Conservation (phyloP, 2,888 invertebrate genomes). For the Leucoptera coffeella region DNA sequence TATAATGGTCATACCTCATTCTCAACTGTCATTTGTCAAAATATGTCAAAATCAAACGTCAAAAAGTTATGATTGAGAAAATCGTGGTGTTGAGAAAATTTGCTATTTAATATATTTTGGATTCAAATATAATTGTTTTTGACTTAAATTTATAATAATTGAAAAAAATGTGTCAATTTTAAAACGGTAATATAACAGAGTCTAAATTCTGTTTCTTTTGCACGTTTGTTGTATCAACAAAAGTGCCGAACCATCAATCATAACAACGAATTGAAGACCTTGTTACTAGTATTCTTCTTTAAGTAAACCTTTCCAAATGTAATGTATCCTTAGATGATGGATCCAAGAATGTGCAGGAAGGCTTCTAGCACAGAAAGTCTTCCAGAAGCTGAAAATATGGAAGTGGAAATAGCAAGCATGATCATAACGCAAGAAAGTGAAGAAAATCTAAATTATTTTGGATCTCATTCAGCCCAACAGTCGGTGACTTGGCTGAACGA, state of each 20-base stretch:
- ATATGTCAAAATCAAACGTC: too few species aligned
- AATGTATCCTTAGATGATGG: constrained; percentile 49
- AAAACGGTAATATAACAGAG: too few species aligned
- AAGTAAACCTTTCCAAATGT: constrained; percentile 40
- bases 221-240: too few species aligned
- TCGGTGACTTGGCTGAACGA: constrained; percentile 67
- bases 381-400: constrained; percentile 39
- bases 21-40: too few species aligned
- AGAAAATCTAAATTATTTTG: constrained; percentile 34
- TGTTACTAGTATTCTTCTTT: constrained; percentile 26
- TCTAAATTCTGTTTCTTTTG: too few species aligned
- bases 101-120: too few species aligned
- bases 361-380: constrained; percentile 49
- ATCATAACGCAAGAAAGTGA: constrained; percentile 43
- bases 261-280: constrained; percentile 22
- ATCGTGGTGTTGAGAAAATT: too few species aligned
- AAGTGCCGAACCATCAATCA: neutral
- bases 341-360: constrained; percentile 53
- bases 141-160: too few species aligned
- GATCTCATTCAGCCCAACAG: constrained; percentile 34
- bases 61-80: too few species aligned
- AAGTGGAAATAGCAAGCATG: constrained; percentile 35
- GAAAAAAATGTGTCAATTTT: too few species aligned
- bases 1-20: too few species aligned
- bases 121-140: too few species aligned